A percentile compares a stretch with the other conserved stretches of the same genome.
Conservation (phyloP, 30 jellyfish, hydroid and myxozoan genomes). For the Turritopsis rubra region DNA sequence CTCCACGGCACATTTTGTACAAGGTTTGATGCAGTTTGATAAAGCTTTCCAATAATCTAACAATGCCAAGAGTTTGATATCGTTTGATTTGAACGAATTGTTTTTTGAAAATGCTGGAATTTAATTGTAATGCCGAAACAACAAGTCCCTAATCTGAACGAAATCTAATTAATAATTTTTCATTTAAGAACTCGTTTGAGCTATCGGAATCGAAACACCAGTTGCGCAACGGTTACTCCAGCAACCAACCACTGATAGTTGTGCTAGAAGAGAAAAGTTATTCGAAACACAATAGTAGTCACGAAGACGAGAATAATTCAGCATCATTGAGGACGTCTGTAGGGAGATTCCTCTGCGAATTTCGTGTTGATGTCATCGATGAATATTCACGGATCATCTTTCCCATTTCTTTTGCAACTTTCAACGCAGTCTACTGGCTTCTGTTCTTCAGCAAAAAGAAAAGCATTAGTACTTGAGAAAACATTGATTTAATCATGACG, state of each 20-base stretch:
- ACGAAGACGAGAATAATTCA: slow-evolving; percentile 36
- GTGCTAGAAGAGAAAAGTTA: slow-evolving; percentile 66
- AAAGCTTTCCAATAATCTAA: no score
- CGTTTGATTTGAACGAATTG: no score
- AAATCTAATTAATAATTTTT: background rate
- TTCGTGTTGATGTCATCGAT: slow-evolving; percentile 77
- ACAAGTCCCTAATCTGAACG: no score
- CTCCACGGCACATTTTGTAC: no score
- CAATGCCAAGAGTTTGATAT: no score
- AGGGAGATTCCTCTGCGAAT: slow-evolving; percentile 57
- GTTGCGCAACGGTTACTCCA: background rate
- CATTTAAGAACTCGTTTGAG: background rate
- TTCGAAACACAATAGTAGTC: slow-evolving; percentile 31
- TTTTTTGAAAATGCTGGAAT: no score
- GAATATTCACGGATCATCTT: slow-evolving; percentile 78
- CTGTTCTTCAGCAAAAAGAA: slow-evolving; percentile 65
- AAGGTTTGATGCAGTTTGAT: no score
- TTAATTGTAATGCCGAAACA: no score
- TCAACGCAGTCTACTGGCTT: slow-evolving; percentile 88
- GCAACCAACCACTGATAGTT: slow-evolving; percentile 60
- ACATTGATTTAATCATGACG: no score
- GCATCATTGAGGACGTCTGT: slow-evolving; percentile 33
- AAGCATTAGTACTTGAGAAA: background rate
- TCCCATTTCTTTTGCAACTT: slow-evolving; percentile 82
- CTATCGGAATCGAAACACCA: background rate